Evolutionary conservation across 35 echinoderm and acorn worm species (phyloP), one percentile per base, ranked within the genome.

Genomic region (Ophioderma brevispina): DNA sequence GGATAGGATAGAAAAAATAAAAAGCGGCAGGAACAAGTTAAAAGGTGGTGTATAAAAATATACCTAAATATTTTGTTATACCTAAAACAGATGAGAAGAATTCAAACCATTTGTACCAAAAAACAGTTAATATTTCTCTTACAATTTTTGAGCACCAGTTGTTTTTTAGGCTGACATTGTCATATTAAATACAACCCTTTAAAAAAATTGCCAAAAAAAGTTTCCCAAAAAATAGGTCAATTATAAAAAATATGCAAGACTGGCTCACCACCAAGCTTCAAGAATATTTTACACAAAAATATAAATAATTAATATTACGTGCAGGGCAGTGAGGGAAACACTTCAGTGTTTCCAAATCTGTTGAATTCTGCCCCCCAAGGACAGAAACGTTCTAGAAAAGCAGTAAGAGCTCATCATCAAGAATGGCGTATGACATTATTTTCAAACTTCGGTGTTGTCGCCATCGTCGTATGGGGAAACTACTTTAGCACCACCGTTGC

Each of bases 391-490:
- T 15, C 59, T n/a, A 70, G n/a, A 18, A 70, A 13, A 70, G 59
- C 59, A 70, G 28, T 25, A 70, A 15, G 4, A 70, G 28, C 28
- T 18, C n/a, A 21, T 21, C 21, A 8, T 11, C 46, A 4, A 18
- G n/a, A 1, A 25, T 70, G 15, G n/a, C 59, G 10, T 70, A 13
- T 46, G 28, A 70, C 1, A 6, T 18, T 25, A 70, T 64, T 35
- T 82, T 93, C 94, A 99, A 42, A 99, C 97, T 88, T 99, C 97
- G 39, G 97, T 99, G 80, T 95, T 98, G 84, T 98, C 97, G 32
- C 88, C 91, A 40, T 85, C 59, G 34, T 94, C 81, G 33, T 59
- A 76, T 39, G 92, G 84, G 41, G 41, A 4, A 39, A 97, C 92
- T 14, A 99, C 97, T 75, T 93, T 87, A 28, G 93, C 80, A 36